Base-by-base conservation (phyloP, 2,888 invertebrate genomes). In the Liposcelis brunnea region DNA sequence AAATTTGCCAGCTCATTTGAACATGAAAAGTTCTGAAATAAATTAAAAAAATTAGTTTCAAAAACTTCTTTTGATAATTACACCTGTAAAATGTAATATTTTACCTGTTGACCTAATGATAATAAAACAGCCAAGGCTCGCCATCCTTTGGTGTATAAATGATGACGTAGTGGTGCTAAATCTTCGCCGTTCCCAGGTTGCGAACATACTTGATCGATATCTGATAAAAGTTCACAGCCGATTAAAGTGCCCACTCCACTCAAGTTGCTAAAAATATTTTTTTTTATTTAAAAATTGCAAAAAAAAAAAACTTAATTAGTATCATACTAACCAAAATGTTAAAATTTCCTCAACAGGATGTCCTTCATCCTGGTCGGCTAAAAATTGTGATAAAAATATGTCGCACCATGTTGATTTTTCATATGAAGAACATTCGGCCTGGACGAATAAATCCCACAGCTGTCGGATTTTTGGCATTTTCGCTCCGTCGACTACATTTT, bases 341-440 rank as follows among this genome's bases (percentile, higher is more conserved):
- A 74, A 66, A 48, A 71, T 61, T 49, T 74, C 70, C 54, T 70
- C 69, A 7, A 70, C 63, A 52, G 70, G 65, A 44, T 65, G 68
- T 42, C 73, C 74, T 49, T 72, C 69, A 52, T 71, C 69, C 49
- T 74, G 58, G 46, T 72, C 69, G 33, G 70, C 65, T 38, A 77
- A 61, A 50, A 75, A 68, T 58, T 76, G 74, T 19, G 74, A 73
- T 50, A 77, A 61, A 58, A 77, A 75, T 52, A 75, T 59, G 57
- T 77, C 75, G 52, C 76, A 62, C 75, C 75, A 76, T 47, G 69
- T 69, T 43, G 74, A 72, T 69, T 74, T 75, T 76, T 75, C 74
- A 59, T 72, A 71, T 55, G 72, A 70, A 16, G 71, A 72, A 43
- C 70, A 68, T 56, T 74, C 73, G 8, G 74, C 70, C 54, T 70